phyloP scores from a whole-genome alignment of 2,113 vertebrate genomes.

The Fregetta grallaria region DNA sequence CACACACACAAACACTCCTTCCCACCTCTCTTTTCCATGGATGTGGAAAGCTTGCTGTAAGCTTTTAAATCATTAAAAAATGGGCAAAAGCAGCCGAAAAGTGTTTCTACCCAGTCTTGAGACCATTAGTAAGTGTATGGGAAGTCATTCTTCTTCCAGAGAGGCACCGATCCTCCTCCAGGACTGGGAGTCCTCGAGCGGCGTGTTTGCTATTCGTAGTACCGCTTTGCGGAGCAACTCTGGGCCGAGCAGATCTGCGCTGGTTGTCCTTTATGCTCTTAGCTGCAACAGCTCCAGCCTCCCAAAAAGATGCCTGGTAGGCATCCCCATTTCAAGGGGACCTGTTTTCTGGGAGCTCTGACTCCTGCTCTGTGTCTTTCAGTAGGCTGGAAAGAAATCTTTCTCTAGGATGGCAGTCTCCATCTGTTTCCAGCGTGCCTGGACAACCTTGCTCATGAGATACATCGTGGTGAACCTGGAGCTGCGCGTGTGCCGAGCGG shows the following conservation, averaged over 20 bases:
- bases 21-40: not conserved
- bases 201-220: not conserved
- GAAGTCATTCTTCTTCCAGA: not conserved
- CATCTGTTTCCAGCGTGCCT: not conserved
- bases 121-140: not conserved
- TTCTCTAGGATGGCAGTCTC: not conserved
- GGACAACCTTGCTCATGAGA: too few relatives aligned
- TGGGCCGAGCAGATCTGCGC: not conserved
- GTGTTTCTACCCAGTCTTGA: not conserved
- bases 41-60: not conserved
- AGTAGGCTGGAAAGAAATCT: not conserved
- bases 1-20: not conserved
- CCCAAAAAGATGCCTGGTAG: not conserved
- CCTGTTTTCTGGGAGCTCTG: not conserved
- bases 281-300: not conserved
- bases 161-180: not conserved
- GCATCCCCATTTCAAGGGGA: rapidly evolving
- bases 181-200: rapidly evolving
- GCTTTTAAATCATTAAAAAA: not conserved
- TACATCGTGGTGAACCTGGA: too few relatives aligned
- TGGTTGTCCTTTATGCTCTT: not conserved
- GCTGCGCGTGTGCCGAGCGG: not conserved
- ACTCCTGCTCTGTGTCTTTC: not conserved
- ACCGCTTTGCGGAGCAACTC: rapidly evolving
- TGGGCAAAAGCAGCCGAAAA: not conserved